Conservation (phyloP, 1,140 invertebrate species). For the Neomicropteryx cornuta region DNA sequence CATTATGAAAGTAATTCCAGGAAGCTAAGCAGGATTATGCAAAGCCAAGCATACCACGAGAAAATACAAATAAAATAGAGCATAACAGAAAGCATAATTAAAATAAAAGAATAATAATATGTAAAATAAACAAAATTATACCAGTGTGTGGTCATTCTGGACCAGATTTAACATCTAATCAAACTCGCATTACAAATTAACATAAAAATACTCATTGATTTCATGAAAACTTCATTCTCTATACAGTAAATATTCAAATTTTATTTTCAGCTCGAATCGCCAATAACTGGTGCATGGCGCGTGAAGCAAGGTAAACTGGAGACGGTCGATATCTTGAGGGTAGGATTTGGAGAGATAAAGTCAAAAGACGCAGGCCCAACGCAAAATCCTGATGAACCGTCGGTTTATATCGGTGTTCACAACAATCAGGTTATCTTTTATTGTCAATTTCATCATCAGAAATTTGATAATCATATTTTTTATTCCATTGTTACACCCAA, state of each 20-base stretch:
- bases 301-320: slow-evolving; percentile 50
- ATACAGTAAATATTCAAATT: slow-evolving; percentile 8
- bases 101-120: background rate
- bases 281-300: slow-evolving; percentile 77
- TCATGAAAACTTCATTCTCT: background rate
- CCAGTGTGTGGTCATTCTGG: background rate
- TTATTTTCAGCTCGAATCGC: slow-evolving; percentile 58
- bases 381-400: slow-evolving; percentile 34
- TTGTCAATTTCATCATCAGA: background rate
- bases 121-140: background rate
- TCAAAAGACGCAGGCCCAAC: slow-evolving; percentile 26
- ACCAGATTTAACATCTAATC: too few relatives aligned
- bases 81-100: too few relatives aligned
- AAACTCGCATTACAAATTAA: too few relatives aligned
- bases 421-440: slow-evolving; percentile 51
- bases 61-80: too few relatives aligned
- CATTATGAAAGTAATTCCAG: too few relatives aligned
- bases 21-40: too few relatives aligned
- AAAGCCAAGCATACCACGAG: too few relatives aligned
- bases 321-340: slow-evolving; percentile 52
- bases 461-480: slow-evolving; percentile 1
- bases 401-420: slow-evolving; percentile 79
- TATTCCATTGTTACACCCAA: too few relatives aligned
- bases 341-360: slow-evolving; percentile 45
- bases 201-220: slow-evolving; percentile 5